A percentile compares a stretch with the other conserved stretches of the same genome.
phyloP scores from a whole-genome alignment of 2,797 vertebrate genomes.

The Buphagus erythrorhynchus region DNA sequence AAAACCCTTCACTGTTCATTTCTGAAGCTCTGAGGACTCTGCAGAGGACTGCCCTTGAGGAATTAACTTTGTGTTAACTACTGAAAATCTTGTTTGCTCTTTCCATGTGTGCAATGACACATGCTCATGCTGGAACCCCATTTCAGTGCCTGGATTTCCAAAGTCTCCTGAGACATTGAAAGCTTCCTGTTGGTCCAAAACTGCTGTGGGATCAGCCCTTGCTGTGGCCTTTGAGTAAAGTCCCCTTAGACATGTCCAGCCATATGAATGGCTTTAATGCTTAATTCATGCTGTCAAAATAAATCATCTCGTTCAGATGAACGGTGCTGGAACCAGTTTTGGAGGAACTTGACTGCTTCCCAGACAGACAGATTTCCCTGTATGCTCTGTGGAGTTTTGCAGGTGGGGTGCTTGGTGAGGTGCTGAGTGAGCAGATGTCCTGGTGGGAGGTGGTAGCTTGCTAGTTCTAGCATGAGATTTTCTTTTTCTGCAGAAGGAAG shows the following conservation, averaged over 20 bases:
- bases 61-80: background rate
- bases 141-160: background rate
- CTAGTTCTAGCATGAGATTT: background rate
- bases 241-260: background rate
- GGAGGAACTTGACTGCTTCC: background rate
- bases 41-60: background rate
- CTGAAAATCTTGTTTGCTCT: background rate
- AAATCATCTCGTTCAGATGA: background rate
- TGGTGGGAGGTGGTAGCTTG: background rate
- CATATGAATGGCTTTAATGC: background rate
- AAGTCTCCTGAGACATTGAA: background rate
- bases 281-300: background rate
- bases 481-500: background rate
- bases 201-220: background rate
- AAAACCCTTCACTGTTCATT: background rate
- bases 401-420: background rate
- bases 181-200: accelerated
- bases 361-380: background rate
- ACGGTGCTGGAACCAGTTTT: background rate
- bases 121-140: background rate
- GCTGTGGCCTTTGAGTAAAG: background rate
- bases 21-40: background rate
- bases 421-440: background rate
- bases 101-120: background rate
- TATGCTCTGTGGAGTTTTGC: background rate